phyloP scores from a whole-genome alignment of 2,113 vertebrate species.

The Centropus bengalensis region DNA sequence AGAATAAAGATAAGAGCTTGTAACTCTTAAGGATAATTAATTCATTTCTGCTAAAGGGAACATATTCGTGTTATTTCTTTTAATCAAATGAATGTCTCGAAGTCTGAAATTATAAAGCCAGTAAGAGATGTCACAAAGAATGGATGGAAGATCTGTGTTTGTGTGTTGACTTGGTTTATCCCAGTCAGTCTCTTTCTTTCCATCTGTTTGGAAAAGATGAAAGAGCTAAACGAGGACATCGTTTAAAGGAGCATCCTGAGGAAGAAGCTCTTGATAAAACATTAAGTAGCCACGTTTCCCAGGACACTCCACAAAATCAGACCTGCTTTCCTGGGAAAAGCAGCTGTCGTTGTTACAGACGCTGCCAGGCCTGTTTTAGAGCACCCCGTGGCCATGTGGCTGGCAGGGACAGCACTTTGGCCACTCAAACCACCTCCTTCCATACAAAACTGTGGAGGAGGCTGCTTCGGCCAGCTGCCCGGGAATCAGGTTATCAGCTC shows the following conservation, averaged over 20 bases:
- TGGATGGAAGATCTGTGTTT: not conserved
- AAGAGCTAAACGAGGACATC: not conserved
- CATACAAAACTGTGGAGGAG: not conserved
- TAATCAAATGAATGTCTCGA: not conserved
- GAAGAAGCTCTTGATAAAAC: not conserved
- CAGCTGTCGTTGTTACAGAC: not conserved
- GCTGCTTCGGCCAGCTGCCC: not conserved
- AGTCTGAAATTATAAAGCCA: not conserved
- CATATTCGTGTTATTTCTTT: not conserved
- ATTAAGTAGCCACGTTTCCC: not conserved
- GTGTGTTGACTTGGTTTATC: not conserved
- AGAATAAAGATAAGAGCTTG: not conserved
- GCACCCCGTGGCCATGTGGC: rapidly evolving
- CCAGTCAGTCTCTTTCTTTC: not conserved
- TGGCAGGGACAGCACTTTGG: rapidly evolving
- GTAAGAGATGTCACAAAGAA: not conserved
- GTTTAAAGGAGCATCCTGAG: not conserved
- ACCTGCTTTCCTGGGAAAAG: not conserved
- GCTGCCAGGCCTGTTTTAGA: not conserved
- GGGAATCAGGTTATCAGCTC: not conserved
- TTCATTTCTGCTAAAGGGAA: not conserved
- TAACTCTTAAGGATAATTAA: not conserved
- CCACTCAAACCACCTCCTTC: not conserved
- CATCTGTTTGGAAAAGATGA: not conserved
- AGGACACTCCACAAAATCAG: not conserved